A percentile compares a stretch with the other conserved stretches of the same genome.
Conservation (phyloP, 2,888 invertebrate genomes). For the Ophion slaviceki region DNA sequence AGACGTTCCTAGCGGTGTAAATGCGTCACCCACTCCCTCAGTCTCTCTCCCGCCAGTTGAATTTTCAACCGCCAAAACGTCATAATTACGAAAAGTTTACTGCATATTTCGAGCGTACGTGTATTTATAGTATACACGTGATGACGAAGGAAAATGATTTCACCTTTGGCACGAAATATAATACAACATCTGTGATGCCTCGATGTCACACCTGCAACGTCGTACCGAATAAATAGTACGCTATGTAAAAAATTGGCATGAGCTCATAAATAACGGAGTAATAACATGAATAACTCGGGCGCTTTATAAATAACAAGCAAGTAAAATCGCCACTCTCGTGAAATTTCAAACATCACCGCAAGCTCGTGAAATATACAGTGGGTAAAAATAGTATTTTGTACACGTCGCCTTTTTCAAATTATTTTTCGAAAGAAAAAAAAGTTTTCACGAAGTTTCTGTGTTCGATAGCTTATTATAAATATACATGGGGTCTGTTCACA, state of each 20-base stretch:
- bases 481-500: too few species aligned
- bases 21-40: not conserved
- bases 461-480: too few species aligned
- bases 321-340: not conserved
- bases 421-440: too few species aligned
- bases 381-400: too few species aligned
- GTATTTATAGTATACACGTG: conserved; percentile 1
- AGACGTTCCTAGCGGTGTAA: conserved; percentile 22
- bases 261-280: not conserved
- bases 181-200: conserved; percentile 15
- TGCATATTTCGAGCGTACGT: conserved; percentile 17
- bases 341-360: too few species aligned
- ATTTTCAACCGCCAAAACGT: conserved; percentile 16
- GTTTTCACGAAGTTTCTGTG: too few species aligned
- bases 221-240: conserved; percentile 25
- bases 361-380: too few species aligned
- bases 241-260: not conserved
- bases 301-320: not conserved
- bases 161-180: conserved; percentile 49
- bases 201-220: conserved; percentile 39
- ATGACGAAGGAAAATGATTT: conserved; percentile 49
- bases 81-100: conserved; percentile 51
- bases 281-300: not conserved
- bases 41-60: conserved; percentile 14
- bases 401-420: too few species aligned